Evolutionary conservation across 2,888 invertebrate species (phyloP).

Genomic region (Mesorhabditis sp.): DNA sequence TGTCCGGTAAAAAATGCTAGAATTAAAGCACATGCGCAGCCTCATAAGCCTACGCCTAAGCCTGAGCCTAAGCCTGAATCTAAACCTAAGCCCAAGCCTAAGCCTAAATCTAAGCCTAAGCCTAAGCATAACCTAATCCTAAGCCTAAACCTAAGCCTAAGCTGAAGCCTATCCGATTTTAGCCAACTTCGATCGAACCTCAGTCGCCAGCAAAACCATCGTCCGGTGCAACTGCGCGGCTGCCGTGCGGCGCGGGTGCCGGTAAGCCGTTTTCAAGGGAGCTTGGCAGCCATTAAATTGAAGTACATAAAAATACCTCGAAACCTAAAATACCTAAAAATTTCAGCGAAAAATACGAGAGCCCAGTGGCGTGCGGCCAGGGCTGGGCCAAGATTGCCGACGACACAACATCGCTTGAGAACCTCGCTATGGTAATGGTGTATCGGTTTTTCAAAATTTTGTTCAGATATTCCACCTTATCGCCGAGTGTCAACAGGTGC

Average conservation of each 20-base stretch:
- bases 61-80: too few relatives aligned
- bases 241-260: neutral
- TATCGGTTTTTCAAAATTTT: neutral
- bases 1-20: neutral
- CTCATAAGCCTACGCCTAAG: too few relatives aligned
- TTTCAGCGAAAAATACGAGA: neutral
- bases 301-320: neutral
- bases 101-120: too few relatives aligned
- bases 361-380: neutral
- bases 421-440: slow-evolving; percentile 1
- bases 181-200: neutral
- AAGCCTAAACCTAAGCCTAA: too few relatives aligned
- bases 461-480: slow-evolving; percentile 4
- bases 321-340: neutral
- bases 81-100: too few relatives aligned
- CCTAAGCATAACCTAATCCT: too few relatives aligned
- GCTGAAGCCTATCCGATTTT: neutral
- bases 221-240: slow-evolving; percentile 4
- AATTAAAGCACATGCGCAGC: too few relatives aligned
- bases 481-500: slow-evolving; percentile 6
- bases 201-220: neutral
- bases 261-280: neutral
- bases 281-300: neutral
- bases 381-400: neutral
- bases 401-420: neutral